A percentile compares a stretch with the other conserved stretches of the same genome.
Conservation (phyloP, 2,113 vertebrate species). For the Siniperca knerii region DNA sequence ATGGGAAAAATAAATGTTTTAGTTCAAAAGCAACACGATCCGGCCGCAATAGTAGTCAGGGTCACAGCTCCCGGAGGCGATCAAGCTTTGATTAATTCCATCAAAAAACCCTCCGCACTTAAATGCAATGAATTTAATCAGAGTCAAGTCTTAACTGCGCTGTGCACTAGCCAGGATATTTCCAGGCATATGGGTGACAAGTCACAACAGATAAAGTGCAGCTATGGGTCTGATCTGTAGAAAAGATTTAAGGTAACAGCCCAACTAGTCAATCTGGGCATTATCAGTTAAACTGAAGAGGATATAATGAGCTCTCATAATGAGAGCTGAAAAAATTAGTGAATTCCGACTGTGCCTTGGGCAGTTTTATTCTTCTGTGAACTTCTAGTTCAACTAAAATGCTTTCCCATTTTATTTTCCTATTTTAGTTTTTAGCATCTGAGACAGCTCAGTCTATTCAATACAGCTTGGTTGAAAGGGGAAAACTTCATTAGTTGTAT, state of each 20-base stretch:
- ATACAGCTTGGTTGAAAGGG: background rate
- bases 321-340: background rate
- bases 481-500: background rate
- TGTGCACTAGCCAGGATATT: background rate
- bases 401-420: background rate
- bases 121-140: constrained; percentile 37
- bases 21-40: constrained; percentile 57
- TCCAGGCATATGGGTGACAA: background rate
- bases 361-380: constrained; percentile 4
- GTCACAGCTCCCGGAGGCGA: background rate
- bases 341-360: too few relatives aligned
- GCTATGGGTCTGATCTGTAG: background rate
- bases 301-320: background rate
- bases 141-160: background rate
- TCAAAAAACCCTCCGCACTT: constrained; percentile 33
- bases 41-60: background rate
- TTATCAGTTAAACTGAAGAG: background rate
- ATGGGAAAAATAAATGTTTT: constrained; percentile 47
- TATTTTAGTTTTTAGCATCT: background rate
- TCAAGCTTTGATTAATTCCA: constrained; percentile 26
- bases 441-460: background rate
- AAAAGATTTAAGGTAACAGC: background rate
- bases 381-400: background rate
- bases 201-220: background rate
- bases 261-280: background rate